Conservation (phyloP, 2,888 invertebrate genomes). For the Pocota personata region DNA sequence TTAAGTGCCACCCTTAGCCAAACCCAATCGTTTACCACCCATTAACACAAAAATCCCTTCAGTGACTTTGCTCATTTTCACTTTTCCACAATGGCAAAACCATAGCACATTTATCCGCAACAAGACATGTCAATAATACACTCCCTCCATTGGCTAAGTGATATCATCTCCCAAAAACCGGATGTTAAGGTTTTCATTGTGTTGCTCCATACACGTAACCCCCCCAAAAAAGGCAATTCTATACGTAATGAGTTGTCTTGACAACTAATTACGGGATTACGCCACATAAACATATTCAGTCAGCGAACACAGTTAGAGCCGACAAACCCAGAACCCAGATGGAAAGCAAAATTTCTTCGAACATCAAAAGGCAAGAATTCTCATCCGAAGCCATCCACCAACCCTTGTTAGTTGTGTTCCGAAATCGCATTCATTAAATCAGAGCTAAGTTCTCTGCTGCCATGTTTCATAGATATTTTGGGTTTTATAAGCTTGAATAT, state of each 20-base stretch:
- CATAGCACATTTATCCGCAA: background rate
- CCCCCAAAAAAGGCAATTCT: constrained; percentile 20
- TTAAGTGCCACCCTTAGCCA: background rate
- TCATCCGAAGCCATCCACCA: constrained; percentile 10
- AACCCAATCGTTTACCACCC: background rate
- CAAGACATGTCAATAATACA: constrained; percentile 8
- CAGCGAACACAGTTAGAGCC: background rate
- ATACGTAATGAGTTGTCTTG: constrained; percentile 48
- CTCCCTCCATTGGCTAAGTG: constrained; percentile 1
- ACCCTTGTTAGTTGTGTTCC: constrained; percentile 32
- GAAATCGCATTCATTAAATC: constrained; percentile 41
- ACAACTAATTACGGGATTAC: constrained; percentile 65
- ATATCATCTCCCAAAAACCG: background rate
- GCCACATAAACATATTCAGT: constrained; percentile 35
- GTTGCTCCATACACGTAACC: background rate
- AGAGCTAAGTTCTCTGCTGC: background rate
- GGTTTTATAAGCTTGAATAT: constrained; percentile 33
- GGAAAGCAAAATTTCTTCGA: background rate
- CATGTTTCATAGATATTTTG: background rate
- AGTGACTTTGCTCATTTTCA: constrained; percentile 5
- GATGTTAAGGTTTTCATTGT: background rate
- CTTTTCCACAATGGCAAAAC: background rate
- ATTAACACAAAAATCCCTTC: background rate
- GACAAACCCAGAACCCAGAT: background rate
- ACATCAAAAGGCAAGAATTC: constrained; percentile 25